Percentiles rank a stretch among this genome's conserved stretches.
These are phyloP conservation scores for Eudyptes chrysolophus DNA, from an alignment of 2,113 vertebrate species.

Conservation along the genomic window DNA sequence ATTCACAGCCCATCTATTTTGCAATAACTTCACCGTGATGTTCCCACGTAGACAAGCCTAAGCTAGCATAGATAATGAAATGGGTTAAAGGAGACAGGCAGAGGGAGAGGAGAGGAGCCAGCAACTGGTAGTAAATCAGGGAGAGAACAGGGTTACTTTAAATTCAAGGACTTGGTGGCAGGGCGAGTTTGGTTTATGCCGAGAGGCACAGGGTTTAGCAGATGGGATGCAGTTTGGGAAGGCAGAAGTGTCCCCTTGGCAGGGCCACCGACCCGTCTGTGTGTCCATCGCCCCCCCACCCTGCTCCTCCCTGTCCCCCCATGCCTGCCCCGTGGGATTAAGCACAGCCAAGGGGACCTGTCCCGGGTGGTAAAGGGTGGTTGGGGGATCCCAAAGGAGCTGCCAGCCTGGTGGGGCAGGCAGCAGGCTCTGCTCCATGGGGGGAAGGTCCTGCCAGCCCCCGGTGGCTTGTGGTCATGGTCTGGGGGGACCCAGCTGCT, in stretches of 20 bases:
- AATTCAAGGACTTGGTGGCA: constrained; percentile 44
- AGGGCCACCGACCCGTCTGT: background rate
- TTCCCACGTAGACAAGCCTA: constrained; percentile 70
- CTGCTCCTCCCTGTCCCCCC: background rate
- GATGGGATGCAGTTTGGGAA: background rate
- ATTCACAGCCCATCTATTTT: constrained; percentile 68
- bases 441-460: background rate
- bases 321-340: background rate
- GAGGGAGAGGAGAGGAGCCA: constrained; percentile 57
- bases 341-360: background rate
- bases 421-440: background rate
- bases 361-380: background rate
- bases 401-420: background rate
- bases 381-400: background rate
- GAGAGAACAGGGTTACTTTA: constrained; percentile 35
- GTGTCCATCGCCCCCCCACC: background rate
- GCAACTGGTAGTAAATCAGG: constrained; percentile 56
- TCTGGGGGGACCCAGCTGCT: background rate
- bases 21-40: constrained; percentile 60
- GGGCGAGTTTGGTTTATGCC: background rate
- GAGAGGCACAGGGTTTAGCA: background rate
- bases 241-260: background rate
- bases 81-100: constrained; percentile 67
- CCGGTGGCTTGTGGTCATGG: accelerated
- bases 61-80: constrained; percentile 71